Base-by-base conservation (phyloP, 2,888 invertebrate genomes). In the Dorcus hopei region DNA sequence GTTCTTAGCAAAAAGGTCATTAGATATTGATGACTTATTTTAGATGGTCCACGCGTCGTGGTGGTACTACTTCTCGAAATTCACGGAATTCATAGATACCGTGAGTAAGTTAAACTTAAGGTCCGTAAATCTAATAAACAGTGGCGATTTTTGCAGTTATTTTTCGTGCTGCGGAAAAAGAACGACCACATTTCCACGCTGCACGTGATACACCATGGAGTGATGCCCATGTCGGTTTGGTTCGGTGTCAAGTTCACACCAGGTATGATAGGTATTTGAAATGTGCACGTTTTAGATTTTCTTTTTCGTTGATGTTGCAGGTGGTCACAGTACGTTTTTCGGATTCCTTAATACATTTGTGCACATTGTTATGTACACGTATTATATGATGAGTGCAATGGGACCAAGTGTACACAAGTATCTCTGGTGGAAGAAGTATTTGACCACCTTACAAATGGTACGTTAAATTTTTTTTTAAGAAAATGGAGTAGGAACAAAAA, bases 141-240 rank as follows among this genome's bases (percentile, higher is more conserved):
- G 33, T 40, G 41, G 53, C 9, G 11, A 11, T 40, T n/a, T 9
- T 45, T 81, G 9, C 83, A 94, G 93, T 85, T 94, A 81, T 96
- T 97, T 87, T 97, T 97, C 81, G 89, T 97, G 54, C 79, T 96
- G 79, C 85, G 96, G 76, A 97, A 97, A 85, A 97, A 97, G 82
- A 90, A 89, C 76, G 88, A 91, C 77, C 96, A 97, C 79, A 90
- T 97, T 69, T 92, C 94, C 59, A 91, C 93, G 7, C 85, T 97
- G 49, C 97, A 97, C 80, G 95, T 97, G 56, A 95, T 96, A 75
- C 97, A 97, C 80, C 97, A 97, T 79, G 95, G 95, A 66, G 90
- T 94, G 73, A 97, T 97, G 96, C 97, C 97, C 41, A 90, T 95
- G 89, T 94, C 94, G 4, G 95, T 96, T 62, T 97, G 97, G 96